Conservation (phyloP, 2,888 invertebrate genomes). For the Cecidostiba fungosa region DNA sequence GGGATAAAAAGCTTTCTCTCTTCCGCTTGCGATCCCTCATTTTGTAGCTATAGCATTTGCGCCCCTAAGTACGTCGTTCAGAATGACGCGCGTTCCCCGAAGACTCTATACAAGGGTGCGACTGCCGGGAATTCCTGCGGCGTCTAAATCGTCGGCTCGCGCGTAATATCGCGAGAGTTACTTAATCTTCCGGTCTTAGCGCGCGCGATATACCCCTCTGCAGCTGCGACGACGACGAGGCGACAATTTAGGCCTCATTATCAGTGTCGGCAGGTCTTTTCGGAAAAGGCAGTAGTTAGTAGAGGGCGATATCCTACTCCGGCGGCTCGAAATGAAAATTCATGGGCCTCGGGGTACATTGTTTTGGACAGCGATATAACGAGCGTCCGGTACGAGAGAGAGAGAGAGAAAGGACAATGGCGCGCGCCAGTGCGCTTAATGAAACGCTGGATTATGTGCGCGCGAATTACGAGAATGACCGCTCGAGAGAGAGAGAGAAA, state of each 20-base stretch:
- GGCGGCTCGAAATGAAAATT: constrained; percentile 56
- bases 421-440: constrained; percentile 51
- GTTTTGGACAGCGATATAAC: constrained; percentile 63
- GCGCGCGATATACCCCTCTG: neutral
- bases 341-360: constrained; percentile 58
- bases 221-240: neutral
- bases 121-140: constrained; percentile 48
- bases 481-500: neutral
- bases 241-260: constrained; percentile 61
- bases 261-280: constrained; percentile 22
- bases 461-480: constrained; percentile 55
- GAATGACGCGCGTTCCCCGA: constrained; percentile 2
- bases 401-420: constrained; percentile 40
- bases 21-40: constrained; percentile 41
- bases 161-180: constrained; percentile 57
- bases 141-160: constrained; percentile 51
- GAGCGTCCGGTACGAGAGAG: constrained; percentile 34
- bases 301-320: constrained; percentile 7
- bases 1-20: constrained; percentile 19
- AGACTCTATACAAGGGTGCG: neutral
- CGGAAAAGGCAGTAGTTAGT: neutral
- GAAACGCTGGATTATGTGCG: constrained; percentile 60
- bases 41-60: constrained; percentile 35
- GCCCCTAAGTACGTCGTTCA: constrained; percentile 43
- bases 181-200: constrained; percentile 48